Base-by-base conservation (phyloP, 2,888 invertebrate species). In the Xestia xanthographa region DNA sequence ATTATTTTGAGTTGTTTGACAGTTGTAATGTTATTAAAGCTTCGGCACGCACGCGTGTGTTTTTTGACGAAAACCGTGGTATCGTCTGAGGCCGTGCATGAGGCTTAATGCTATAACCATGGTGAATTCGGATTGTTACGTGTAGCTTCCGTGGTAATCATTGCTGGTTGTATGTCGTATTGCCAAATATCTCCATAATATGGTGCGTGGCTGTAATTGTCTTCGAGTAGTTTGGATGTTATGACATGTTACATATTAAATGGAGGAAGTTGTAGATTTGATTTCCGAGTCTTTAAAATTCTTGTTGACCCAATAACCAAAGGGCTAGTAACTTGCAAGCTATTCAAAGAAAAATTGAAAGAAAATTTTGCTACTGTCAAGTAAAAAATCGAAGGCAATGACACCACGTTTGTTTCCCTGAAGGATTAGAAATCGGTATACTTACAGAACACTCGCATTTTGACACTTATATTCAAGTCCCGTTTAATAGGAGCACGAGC, bases 91-190 rank as follows among this genome's bases (percentile, higher is more conserved):
- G 60, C 29, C 34, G 34, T 34, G 60, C 5, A 4, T 60, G 29
- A 3, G 29, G 17, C 34, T 9, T 60, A 60, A 34, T 20, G 9
- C 20, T 45, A 45, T 41, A 58, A 20, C 29, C 45, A 79, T 80
- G 76, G 72, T 77, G 34, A 73, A 83, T 73, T 71, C n/a, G 41
- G 45, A 75, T 83, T 69, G 69, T 70, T 70, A 72, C 62, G 60
- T 62, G 43, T 22, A 17, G 73, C 78, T 83, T 84, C 82, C 85
- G 70, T 67, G 38, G 66, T 60, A 60, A 72, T 77, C 62, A 66
- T 29, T 58, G 26, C 50, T 45, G 26, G 26, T 63, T 9, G 20
- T 60, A 60, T 34, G 20, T 29, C 22, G 9, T 60, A 22, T 82
- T 83, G 11, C 75, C 75, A 79, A 74, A 83, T 62, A 81, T 38